Conservation (phyloP, 2,888 invertebrate genomes). For the Dasypolia templi region DNA sequence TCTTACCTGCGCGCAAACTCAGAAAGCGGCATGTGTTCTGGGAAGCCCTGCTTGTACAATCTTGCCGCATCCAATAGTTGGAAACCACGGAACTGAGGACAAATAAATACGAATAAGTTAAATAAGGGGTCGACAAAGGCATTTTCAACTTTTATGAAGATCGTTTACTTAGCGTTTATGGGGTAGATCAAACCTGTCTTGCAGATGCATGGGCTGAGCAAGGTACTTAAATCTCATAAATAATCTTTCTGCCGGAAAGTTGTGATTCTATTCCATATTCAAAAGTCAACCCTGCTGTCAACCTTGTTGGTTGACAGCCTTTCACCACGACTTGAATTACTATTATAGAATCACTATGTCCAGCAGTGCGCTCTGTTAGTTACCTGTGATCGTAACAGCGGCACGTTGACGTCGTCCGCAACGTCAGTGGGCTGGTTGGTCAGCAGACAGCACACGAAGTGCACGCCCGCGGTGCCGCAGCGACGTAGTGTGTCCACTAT, state of each 20-base stretch:
- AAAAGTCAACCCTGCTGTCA: too few relatives aligned
- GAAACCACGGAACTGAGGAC: slow-evolving; percentile 94
- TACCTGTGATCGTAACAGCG: slow-evolving; percentile 96
- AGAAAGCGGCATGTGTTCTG: slow-evolving; percentile 96
- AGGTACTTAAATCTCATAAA: too few relatives aligned
- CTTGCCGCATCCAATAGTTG: slow-evolving; percentile 97
- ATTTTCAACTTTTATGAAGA: neutral
- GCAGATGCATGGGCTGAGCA: too few relatives aligned
- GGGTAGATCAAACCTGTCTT: too few relatives aligned
- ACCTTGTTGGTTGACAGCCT: too few relatives aligned
- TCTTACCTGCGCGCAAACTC: slow-evolving; percentile 95
- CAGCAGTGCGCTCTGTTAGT: neutral
- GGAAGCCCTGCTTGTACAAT: slow-evolving; percentile 98
- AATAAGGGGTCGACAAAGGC: too few relatives aligned
- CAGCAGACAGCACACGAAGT: slow-evolving; percentile 96
- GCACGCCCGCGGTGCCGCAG: slow-evolving; percentile 92
- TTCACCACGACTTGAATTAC: neutral
- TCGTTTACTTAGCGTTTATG: neutral
- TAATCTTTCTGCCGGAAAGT: too few relatives aligned
- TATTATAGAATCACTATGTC: neutral
- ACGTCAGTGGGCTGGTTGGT: slow-evolving; percentile 90
- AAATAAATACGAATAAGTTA: slow-evolving; percentile 25
- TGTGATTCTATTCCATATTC: too few relatives aligned
- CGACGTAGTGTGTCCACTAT: slow-evolving; percentile 97
- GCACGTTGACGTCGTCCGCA: slow-evolving; percentile 93